These are phyloP conservation scores for Drosophila jambulina DNA, from an alignment of 1,140 invertebrate species.

Conservation along the genomic window DNA sequence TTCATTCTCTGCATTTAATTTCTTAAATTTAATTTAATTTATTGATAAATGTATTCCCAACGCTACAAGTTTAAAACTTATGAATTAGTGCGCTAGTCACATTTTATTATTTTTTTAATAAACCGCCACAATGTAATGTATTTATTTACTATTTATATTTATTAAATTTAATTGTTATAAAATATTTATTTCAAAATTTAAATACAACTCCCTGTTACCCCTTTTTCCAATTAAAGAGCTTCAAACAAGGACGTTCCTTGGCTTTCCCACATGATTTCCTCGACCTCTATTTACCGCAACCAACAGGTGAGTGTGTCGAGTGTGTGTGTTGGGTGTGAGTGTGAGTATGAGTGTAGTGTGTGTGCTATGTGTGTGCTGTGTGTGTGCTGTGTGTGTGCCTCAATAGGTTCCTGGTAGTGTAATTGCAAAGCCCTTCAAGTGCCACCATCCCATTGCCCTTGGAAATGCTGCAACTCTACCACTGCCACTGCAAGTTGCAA, in stretches of 20 bases:
- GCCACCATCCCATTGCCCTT: conserved; percentile 8
- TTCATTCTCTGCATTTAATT: too few relatives aligned
- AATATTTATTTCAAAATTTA: not conserved
- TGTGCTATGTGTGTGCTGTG: not conserved
- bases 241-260: not conserved
- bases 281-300: not conserved
- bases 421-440: conserved; percentile 44
- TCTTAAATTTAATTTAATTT: too few relatives aligned
- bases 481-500: conserved; percentile 45
- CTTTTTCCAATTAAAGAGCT: not conserved
- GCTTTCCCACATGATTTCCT: not conserved
- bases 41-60: too few relatives aligned
- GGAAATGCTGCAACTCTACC: conserved; percentile 8
- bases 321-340: not conserved
- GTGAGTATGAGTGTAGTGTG: not conserved
- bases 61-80: too few relatives aligned
- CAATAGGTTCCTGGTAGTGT: conserved; percentile 24
- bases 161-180: too few relatives aligned
- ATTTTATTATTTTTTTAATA: too few relatives aligned
- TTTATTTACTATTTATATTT: too few relatives aligned
- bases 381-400: not conserved
- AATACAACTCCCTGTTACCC: not conserved
- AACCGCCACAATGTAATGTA: too few relatives aligned
- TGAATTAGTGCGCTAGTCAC: too few relatives aligned
- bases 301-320: conserved; percentile 21